Percentiles rank a stretch among this genome's conserved stretches.
phyloP scores from a whole-genome alignment of 2,113 vertebrate genomes.

The Tichodroma muraria region DNA sequence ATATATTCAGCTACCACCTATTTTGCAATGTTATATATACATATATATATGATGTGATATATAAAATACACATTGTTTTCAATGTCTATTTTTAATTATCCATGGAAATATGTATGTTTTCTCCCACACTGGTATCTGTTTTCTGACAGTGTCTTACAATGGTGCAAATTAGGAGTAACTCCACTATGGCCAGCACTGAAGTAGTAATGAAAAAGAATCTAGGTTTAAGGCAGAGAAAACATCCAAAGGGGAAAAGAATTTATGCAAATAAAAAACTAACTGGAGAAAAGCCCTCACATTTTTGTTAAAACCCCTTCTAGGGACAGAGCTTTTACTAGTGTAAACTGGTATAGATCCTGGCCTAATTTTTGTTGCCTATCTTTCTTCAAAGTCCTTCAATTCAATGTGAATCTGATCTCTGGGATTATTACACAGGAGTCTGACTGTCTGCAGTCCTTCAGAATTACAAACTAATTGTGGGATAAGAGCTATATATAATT shows the following conservation, averaged over 20 bases:
- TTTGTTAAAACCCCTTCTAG: background rate
- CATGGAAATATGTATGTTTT: background rate
- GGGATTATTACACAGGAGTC: constrained; percentile 63
- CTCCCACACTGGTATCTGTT: background rate
- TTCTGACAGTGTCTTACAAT: background rate
- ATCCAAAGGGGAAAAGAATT: background rate
- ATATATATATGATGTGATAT: background rate
- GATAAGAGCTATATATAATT: constrained; percentile 53
- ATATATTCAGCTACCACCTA: constrained; percentile 76
- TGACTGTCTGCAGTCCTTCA: constrained; percentile 51
- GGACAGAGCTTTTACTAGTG: background rate
- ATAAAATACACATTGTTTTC: background rate
- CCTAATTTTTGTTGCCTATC: constrained; percentile 24
- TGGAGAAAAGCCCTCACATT: background rate
- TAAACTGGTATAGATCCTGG: constrained; percentile 17
- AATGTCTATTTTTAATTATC: constrained; percentile 23
- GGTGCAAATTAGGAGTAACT: background rate
- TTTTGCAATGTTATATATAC: constrained; percentile 60
- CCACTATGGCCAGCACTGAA: background rate
- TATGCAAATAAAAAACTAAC: background rate
- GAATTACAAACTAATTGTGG: constrained; percentile 60
- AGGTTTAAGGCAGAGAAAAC: background rate
- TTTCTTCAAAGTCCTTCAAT: constrained; percentile 48
- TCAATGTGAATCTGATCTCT: constrained; percentile 51
- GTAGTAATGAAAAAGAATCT: background rate